Percentiles rank a stretch among this genome's conserved stretches.
These are phyloP conservation scores for Neolamprologus caudopunctatus DNA, from an alignment of 2,113 vertebrate genomes.

Conservation along the genomic window DNA sequence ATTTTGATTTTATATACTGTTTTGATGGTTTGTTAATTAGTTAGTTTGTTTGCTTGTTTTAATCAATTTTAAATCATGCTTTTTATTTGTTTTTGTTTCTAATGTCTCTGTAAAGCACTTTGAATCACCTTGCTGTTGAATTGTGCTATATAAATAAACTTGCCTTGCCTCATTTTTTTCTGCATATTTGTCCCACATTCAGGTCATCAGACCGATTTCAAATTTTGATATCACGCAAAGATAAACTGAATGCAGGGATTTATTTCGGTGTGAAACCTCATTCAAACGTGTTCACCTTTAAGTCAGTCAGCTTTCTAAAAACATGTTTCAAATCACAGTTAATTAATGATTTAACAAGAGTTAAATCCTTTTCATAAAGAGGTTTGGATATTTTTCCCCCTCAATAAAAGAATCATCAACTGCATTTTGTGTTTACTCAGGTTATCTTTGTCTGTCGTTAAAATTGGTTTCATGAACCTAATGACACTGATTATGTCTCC, in stretches of 20 bases:
- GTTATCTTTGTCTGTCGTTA: not conserved
- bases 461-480: not conserved
- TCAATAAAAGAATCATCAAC: not conserved
- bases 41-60: no score
- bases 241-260: not conserved
- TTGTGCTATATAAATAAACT: no score
- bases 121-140: no score
- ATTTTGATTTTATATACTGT: no score
- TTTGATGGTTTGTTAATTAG: no score
- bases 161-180: not conserved
- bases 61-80: no score
- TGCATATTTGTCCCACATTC: not conserved
- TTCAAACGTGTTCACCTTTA: not conserved
- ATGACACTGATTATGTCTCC: not conserved
- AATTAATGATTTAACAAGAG: not conserved
- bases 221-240: accelerated
- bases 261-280: not conserved
- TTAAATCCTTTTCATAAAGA: not conserved
- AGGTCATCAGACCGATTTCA: not conserved
- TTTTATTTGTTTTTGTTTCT: no score
- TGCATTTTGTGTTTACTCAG: not conserved
- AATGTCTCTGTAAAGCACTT: no score
- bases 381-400: not conserved
- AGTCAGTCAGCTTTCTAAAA: not conserved
- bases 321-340: not conserved